Evolutionary conservation across 2,888 invertebrate species (phyloP), one percentile per base, ranked within the genome.

Genomic region (Drymonia ruficornis): DNA sequence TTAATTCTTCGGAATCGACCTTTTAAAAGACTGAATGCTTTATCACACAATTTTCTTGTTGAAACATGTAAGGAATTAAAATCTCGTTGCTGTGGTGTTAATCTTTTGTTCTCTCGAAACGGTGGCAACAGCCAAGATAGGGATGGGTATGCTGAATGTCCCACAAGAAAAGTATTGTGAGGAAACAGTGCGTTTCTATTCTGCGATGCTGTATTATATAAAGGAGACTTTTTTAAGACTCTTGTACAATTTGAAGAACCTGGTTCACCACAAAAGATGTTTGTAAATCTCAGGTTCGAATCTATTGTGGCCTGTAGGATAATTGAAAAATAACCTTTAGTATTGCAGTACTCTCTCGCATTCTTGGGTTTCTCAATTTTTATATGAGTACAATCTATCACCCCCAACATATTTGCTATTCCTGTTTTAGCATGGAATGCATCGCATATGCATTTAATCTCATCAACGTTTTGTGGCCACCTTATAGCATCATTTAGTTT

Each of bases 291-390:
- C 60, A 86, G 64, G 61, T 82, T 82, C 19, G 80, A 69, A 73
- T 86, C 85, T 52, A 86, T 63, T 46, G 86, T 86, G 9, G 80
- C 80, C 74, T 87, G 87, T 50, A 87, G 67, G 50, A 84, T 78
- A 28, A 87, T 67, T 51, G 87, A 86, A 63, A 76, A 85, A 54
- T 86, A 86, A 50, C 86, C 86, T 65, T 86, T 86, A 23, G 76
- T 70, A 59, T 86, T 86, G 54, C 81, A 82, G 65, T 86, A 86
- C 36, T 83, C 81, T 61, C 78, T 77, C 38, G 80, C 72, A 72
- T 84, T 82, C 65, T 84, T 85, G 6, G 85, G 86, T 62, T 86
- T 87, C 58, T 84, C 84, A 59, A 87, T 86, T 72, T 76, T 86
- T 42, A 87, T 74, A 56, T 87, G 84, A 28, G 78, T 79, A 52